phyloP scores from a whole-genome alignment of 1,140 invertebrate species.

The Protaetia brevitarsis region DNA sequence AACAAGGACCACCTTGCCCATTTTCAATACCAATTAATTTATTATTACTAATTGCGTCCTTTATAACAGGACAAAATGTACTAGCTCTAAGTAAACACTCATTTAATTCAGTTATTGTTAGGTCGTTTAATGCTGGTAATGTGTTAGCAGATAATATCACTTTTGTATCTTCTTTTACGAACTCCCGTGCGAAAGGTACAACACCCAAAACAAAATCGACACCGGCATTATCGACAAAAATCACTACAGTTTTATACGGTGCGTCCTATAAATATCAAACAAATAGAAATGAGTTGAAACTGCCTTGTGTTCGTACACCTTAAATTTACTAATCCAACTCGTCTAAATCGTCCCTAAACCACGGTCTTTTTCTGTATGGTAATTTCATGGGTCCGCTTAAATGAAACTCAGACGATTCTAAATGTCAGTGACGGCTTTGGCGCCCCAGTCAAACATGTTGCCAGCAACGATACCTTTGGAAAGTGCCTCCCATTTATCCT shows the following conservation, averaged over 20 bases:
- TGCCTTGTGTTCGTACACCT: conserved; percentile 45
- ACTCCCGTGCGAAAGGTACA: conserved; percentile 83
- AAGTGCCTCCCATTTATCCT: conserved; percentile 59
- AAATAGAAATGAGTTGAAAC: not conserved
- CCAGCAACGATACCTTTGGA: conserved; percentile 61
- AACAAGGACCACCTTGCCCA: conserved; percentile 89
- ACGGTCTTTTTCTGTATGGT: conserved; percentile 78
- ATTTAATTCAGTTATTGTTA: conserved; percentile 82
- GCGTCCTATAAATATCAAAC: conserved; percentile 43
- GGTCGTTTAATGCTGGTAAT: conserved; percentile 90
- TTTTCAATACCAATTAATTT: conserved; percentile 81
- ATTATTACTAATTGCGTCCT: conserved; percentile 62
- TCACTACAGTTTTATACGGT: conserved; percentile 79
- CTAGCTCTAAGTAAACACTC: conserved; percentile 71
- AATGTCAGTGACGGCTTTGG: conserved; percentile 79
- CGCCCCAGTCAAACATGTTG: conserved; percentile 98
- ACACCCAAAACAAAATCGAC: conserved; percentile 91
- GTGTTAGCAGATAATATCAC: conserved; percentile 92
- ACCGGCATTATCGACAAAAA: conserved; percentile 97
- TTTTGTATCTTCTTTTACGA: conserved; percentile 78
- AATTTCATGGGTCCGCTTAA: conserved; percentile 75
- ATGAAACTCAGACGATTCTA: conserved; percentile 75
- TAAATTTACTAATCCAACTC: conserved; percentile 74
- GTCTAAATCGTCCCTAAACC: conserved; percentile 86
- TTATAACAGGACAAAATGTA: conserved; percentile 67